Evolutionary conservation across 1,140 invertebrate species (phyloP).

Genomic region (Drosophila tropicalis): DNA sequence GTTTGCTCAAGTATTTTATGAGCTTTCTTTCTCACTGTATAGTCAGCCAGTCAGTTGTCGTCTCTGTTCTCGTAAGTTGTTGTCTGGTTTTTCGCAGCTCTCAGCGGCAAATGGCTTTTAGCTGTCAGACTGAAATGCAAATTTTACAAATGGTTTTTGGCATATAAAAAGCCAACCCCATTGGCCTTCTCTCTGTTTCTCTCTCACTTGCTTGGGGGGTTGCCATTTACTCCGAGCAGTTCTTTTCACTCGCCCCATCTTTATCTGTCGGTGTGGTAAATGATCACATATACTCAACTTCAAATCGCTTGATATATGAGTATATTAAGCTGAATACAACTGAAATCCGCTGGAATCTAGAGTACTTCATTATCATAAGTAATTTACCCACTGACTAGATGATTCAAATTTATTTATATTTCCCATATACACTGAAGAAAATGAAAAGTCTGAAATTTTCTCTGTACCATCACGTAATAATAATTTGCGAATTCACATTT

Average conservation of each 20-base stretch:
- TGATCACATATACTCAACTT: conserved; percentile 24
- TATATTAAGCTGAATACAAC: conserved; percentile 14
- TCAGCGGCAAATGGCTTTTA: conserved; percentile 53
- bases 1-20: conserved; percentile 43
- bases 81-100: conserved; percentile 23
- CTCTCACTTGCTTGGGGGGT: neutral
- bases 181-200: conserved; percentile 4
- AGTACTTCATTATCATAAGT: conserved; percentile 25
- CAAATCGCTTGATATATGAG: conserved; percentile 32
- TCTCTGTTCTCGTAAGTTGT: conserved; percentile 13
- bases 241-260: neutral
- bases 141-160: conserved; percentile 53
- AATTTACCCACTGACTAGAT: conserved; percentile 3
- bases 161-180: conserved; percentile 21
- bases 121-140: conserved; percentile 52
- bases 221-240: neutral
- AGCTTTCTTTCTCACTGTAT: conserved; percentile 22
- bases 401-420: conserved; percentile 28
- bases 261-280: conserved; percentile 33
- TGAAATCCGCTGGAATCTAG: conserved; percentile 23
- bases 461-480: too few relatives aligned
- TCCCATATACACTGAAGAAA: neutral
- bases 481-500: too few relatives aligned
- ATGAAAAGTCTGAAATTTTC: neutral
- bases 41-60: neutral